Evolutionary conservation across 2,113 vertebrate genomes (phyloP).

Genomic region (Aphelocoma coerulescens): DNA sequence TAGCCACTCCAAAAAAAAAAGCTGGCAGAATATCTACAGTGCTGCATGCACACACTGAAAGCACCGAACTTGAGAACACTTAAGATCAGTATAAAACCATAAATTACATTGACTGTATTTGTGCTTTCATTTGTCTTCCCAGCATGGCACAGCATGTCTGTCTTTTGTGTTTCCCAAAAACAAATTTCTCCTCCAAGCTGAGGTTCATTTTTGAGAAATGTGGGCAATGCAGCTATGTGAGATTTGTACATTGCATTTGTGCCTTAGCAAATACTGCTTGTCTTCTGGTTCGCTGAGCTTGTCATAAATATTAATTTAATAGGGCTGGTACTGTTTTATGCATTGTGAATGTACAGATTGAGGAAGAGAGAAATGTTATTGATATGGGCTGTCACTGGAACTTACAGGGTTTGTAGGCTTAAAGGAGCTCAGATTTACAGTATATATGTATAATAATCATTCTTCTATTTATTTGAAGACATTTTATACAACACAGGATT

Average conservation of each 20-base stretch:
- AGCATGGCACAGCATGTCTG: neutral
- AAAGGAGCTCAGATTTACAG: neutral
- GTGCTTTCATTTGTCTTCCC: constrained; percentile 6
- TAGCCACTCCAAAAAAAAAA: neutral
- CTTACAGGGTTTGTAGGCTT: neutral
- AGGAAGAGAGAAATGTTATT: constrained; percentile 29
- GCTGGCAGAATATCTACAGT: neutral
- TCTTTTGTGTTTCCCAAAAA: neutral
- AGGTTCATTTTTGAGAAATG: neutral
- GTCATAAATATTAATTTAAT: constrained; percentile 41
- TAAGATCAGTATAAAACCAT: neutral
- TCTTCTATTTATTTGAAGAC: neutral
- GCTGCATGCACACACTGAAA: neutral
- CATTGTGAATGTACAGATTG: constrained; percentile 15
- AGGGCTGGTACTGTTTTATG: constrained; percentile 2
- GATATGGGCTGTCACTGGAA: neutral
- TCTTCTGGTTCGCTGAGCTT: constrained; percentile 5
- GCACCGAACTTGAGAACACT: neutral
- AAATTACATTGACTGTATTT: neutral
- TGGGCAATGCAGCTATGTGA: neutral
- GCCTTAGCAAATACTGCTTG: neutral
- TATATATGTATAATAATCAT: neutral
- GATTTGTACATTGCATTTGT: neutral
- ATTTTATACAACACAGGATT: neutral
- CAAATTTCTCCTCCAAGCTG: neutral